These are phyloP conservation scores for Oreochromis niloticus DNA, from an alignment of 2,113 vertebrate genomes.

Conservation along the genomic window DNA sequence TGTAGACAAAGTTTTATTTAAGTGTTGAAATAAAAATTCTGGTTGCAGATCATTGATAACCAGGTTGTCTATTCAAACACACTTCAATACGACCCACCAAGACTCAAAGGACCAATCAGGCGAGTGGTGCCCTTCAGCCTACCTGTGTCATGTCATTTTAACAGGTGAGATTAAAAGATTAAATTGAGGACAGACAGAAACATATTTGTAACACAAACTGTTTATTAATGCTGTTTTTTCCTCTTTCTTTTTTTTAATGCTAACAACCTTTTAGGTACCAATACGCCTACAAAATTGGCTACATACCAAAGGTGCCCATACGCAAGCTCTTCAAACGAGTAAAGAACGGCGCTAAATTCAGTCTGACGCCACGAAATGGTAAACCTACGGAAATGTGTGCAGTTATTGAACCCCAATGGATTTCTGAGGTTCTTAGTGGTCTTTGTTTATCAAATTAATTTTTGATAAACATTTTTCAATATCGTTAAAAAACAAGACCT, in stretches of 20 bases:
- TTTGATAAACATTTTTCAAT: background rate
- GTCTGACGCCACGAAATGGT: constrained; percentile 62
- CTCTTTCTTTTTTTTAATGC: background rate
- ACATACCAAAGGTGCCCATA: constrained; percentile 32
- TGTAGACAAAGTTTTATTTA: fast-evolving
- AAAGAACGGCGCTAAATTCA: constrained; percentile 23
- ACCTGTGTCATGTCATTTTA: constrained; percentile 59
- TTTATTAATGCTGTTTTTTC: background rate
- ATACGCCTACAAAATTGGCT: constrained; percentile 69
- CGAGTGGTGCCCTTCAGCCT: constrained; percentile 38
- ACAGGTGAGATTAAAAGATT: constrained; percentile 48
- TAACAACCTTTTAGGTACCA: constrained; percentile 51
- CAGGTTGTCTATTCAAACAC: constrained; percentile 57
- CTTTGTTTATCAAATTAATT: fast-evolving
- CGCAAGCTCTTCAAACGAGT: constrained; percentile 40
- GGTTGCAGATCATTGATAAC: constrained; percentile 48
- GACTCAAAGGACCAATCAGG: constrained; percentile 22
- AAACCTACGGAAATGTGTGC: background rate
- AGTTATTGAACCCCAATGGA: background rate
- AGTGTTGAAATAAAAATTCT: background rate
- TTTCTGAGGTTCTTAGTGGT: fast-evolving
- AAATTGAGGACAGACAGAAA: background rate
- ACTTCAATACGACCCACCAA: constrained; percentile 44
- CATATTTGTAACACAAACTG: background rate
- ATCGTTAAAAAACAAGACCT: background rate